These are phyloP conservation scores for Colaptes auratus DNA, from an alignment of 2,113 vertebrate species.

Conservation along the genomic window DNA sequence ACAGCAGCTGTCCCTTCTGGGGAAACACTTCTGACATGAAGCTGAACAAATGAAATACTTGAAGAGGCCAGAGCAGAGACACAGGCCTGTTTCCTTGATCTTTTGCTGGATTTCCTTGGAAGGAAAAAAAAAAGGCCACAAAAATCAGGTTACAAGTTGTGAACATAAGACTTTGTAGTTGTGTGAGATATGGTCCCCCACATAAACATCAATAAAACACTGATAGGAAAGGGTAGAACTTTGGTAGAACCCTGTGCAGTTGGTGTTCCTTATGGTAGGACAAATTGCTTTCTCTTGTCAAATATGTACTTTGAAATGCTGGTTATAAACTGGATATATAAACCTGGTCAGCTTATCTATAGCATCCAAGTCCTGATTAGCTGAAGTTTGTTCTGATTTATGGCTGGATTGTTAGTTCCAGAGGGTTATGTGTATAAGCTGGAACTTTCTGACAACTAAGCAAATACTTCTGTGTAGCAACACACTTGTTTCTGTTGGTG, in stretches of 20 bases:
- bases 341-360: background rate
- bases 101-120: background rate
- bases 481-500: background rate
- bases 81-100: background rate
- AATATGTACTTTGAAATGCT: slow-evolving; percentile 27
- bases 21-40: background rate
- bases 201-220: background rate
- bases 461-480: background rate
- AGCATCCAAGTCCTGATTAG: background rate
- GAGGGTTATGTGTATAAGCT: background rate
- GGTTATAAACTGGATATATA: background rate
- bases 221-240: background rate
- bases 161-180: background rate
- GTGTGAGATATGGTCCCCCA: background rate
- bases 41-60: background rate
- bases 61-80: background rate
- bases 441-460: background rate
- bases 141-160: background rate
- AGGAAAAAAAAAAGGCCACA: background rate
- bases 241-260: background rate
- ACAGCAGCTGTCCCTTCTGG: background rate
- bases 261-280: background rate
- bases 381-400: slow-evolving; percentile 11
- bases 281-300: background rate
- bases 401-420: background rate